Evolutionary conservation across 2,888 invertebrate species (phyloP), one percentile per base, ranked within the genome.

Genomic region (Apantesis nais): DNA sequence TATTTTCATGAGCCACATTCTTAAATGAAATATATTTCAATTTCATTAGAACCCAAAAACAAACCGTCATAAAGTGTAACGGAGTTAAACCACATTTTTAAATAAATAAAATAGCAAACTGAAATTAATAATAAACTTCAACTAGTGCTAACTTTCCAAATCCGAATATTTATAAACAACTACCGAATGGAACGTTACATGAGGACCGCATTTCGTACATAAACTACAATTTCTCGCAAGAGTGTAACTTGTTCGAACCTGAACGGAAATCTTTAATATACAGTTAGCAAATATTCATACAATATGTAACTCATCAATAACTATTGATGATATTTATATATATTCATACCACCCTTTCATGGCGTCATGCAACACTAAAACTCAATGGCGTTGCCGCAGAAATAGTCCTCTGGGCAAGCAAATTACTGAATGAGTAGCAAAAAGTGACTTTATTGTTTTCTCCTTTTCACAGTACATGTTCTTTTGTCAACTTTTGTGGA

Each of bases 111-210:
- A 31, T 64, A 44, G 29, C n/a, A 9, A 48, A 67, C 5, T 29
- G 37, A 19, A 62, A 68, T 68, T 68, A 39, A 62, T 63, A 41
- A 63, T 58, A 31, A 68, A 31, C 39, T 31, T 31, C 66, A 76
- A 64, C 44, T 55, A 65, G 34, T n/a, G 52, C 65, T 69, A 74
- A 69, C 69, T 79, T 66, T 67, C 60, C 63, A 69, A 73, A 77
- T 72, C 72, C 66, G 58, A 67, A n/a, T 66, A 58, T 72, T 79
- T 76, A 76, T 79, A 79, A 79, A 79, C 79, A 78, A 78, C 72
- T 71, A 68, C 67, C 58, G 64, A 76, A 79, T 79, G 78, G 76
- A 79, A 78, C 79, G 74, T 79, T 79, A 78, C 72, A 79, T 75
- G 73, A 73, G 69, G 48, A 75, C 71, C 74, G 71, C 80, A 72